phyloP scores from a whole-genome alignment of 2,113 vertebrate species.

The Zosterops pallidus region DNA sequence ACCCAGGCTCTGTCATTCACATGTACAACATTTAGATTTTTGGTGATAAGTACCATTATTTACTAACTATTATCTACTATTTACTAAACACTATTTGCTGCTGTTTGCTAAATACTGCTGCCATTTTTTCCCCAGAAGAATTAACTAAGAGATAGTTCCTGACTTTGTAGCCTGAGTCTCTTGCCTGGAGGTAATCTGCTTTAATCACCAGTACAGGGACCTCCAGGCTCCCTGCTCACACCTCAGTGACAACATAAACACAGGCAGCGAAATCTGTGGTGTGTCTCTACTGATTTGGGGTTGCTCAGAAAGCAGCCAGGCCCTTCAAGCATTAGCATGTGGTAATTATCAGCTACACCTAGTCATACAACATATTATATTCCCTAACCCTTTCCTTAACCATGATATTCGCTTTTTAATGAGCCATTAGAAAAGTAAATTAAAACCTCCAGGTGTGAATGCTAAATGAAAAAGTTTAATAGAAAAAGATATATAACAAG shows the following conservation, averaged over 20 bases:
- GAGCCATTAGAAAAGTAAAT: constrained; percentile 21
- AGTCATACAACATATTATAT: neutral
- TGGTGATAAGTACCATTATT: neutral
- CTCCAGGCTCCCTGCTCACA: neutral
- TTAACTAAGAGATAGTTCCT: neutral
- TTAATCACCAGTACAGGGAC: neutral
- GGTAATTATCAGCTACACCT: neutral
- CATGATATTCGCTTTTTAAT: neutral
- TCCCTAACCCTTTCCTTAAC: neutral
- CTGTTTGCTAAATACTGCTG: neutral
- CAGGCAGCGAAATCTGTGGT: neutral
- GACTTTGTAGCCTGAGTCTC: neutral
- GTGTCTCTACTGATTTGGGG: neutral
- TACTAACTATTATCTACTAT: neutral
- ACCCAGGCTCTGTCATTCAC: neutral
- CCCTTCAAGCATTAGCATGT: neutral
- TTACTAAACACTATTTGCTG: neutral
- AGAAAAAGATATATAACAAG: neutral
- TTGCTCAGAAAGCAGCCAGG: neutral
- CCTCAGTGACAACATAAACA: too few species aligned
- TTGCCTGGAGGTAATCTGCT: neutral
- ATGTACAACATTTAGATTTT: neutral
- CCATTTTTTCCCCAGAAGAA: neutral
- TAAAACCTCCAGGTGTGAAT: constrained; percentile 20
- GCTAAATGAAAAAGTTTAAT: neutral